Percentiles rank a stretch among this genome's conserved stretches.
phyloP scores from a whole-genome alignment of 2,888 invertebrate species.

The Lysandra bellargus region DNA sequence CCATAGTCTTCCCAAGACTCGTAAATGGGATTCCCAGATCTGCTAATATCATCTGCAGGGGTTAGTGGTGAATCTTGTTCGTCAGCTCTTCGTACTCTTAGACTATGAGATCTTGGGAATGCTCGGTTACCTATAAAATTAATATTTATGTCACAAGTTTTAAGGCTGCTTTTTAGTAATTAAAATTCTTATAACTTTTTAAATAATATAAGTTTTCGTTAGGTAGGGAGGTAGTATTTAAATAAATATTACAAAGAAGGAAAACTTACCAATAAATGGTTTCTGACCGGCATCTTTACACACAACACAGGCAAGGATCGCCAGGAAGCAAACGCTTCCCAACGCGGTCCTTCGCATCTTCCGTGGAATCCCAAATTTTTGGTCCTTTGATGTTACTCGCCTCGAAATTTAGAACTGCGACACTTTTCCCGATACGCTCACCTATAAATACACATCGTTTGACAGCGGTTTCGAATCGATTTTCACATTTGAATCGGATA shows the following conservation, averaged over 20 bases:
- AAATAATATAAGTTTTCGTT: too few species aligned
- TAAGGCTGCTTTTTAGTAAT: too few species aligned
- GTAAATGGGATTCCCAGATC: constrained; percentile 10
- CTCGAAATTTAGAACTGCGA: constrained; percentile 23
- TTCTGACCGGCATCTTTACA: constrained; percentile 24
- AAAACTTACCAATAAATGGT: constrained; percentile 28
- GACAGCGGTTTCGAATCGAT: constrained; percentile 3
- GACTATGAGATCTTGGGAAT: constrained; percentile 16
- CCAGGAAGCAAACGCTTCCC: constrained; percentile 48
- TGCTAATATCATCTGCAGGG: neutral
- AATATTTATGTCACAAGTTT: neutral
- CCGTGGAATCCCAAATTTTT: constrained; percentile 15
- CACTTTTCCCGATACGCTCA: neutral
- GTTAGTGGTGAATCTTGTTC: neutral
- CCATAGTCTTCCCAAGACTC: neutral
- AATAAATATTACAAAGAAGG: neutral
- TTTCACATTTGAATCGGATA: neutral
- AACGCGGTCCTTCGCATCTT: constrained; percentile 32
- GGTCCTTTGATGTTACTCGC: constrained; percentile 11
- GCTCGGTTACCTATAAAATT: constrained; percentile 16
- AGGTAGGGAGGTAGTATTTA: too few species aligned
- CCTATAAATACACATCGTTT: constrained; percentile 20
- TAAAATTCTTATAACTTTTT: too few species aligned
- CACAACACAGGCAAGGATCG: constrained; percentile 45
- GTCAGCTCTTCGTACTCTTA: constrained; percentile 6